Evolutionary conservation across 2,888 invertebrate species (phyloP), one percentile per base, ranked within the genome.

Genomic region (Nomada hirtipes): DNA sequence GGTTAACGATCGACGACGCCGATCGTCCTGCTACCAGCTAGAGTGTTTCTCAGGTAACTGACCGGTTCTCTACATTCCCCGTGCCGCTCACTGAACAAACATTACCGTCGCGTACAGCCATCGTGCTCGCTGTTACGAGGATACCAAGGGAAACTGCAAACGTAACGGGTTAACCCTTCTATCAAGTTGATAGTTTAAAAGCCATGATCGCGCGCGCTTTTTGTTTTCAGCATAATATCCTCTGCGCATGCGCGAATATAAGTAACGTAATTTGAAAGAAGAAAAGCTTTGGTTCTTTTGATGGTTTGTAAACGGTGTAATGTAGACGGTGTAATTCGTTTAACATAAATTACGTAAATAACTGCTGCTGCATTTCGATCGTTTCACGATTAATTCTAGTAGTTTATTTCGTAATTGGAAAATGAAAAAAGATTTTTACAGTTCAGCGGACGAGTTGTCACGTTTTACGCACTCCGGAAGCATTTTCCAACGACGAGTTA

Each of bases 81-180:
- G 67, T 65, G 64, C 86, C 86, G 42, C 53, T 87, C 81, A 86
- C 86, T 79, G 85, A 74, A 73, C 80, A 86, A 81, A 84, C 64
- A 76, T 83, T 74, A 70, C 76, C 53, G 77, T 71, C 53, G 60
- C 70, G 65, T 68, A 59, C 68, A 26, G 36, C 57, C 64, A 81
- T 81, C 74, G 61, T 36, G 59, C 44, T 52, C 23, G 18, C 55
- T 71, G 57, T 79, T 80, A 80, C 57, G 68, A 76, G 36, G 11
- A 53, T 36, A 20, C 59, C 61, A n/a, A n/a, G 36, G 72, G 57
- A 75, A 64, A 75, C 26, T 11, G 42, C 74, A 18, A 63, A 52
- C 57, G 52, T 79, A 57, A 79, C 59, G 15, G 36, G 13, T 59
- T 68, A 61, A 82, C 61, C 79, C 67, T 67, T 57, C 26, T 60